phyloP scores from a whole-genome alignment of 1,140 invertebrate genomes.

The Gonatopus flavifemur region DNA sequence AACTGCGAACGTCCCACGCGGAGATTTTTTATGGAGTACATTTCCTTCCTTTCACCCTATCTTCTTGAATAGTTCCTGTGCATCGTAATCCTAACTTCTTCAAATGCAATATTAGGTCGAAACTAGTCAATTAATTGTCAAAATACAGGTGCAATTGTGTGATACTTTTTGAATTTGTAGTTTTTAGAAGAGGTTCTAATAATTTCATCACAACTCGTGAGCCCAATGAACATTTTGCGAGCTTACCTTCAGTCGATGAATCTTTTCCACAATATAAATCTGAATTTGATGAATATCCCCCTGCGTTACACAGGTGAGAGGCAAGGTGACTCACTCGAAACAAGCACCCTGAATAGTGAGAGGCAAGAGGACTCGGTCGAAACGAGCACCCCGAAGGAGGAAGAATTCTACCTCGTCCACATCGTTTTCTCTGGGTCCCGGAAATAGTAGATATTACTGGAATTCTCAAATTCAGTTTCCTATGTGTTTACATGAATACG shows the following conservation, averaged over 20 bases:
- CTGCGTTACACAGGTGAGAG: too few relatives aligned
- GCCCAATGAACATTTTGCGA: constrained; percentile 4
- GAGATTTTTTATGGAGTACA: not conserved
- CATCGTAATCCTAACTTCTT: not conserved
- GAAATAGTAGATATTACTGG: too few relatives aligned
- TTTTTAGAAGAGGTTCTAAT: not conserved
- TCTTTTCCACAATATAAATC: constrained; percentile 4
- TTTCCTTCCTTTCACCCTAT: not conserved
- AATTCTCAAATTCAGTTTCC: too few relatives aligned
- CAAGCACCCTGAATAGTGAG: too few relatives aligned
- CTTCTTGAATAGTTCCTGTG: constrained; percentile 4
- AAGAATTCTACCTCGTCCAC: too few relatives aligned
- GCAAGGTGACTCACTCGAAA: too few relatives aligned
- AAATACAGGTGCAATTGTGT: not conserved
- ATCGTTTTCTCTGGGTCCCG: too few relatives aligned
- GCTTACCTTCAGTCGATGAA: not conserved
- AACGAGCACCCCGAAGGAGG: too few relatives aligned
- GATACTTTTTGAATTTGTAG: not conserved
- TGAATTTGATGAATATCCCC: not conserved
- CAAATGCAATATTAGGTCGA: constrained; percentile 5
- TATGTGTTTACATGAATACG: too few relatives aligned
- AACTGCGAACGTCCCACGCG: not conserved
- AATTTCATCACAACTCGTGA: constrained; percentile 2
- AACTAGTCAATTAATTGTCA: constrained; percentile 3
- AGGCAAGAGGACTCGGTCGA: too few relatives aligned